A percentile compares a stretch with the other conserved stretches of the same genome.
Evolutionary conservation across 2,888 invertebrate species (phyloP).

Genomic region (Caenorhabditis virilis): DNA sequence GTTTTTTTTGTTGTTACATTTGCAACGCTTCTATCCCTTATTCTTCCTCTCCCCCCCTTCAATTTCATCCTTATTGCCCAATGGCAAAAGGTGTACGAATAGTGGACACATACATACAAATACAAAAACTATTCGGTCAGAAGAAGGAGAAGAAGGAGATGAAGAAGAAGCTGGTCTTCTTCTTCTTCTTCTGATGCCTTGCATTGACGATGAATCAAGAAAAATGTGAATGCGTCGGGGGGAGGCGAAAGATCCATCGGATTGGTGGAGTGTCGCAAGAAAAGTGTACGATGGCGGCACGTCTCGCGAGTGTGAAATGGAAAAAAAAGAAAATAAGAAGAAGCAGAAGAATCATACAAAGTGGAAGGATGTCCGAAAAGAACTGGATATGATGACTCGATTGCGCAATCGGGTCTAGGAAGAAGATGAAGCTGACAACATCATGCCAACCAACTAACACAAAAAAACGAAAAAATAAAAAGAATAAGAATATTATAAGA

Average conservation of each 20-base stretch:
- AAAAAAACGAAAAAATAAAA: constrained; percentile 21
- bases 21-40: not conserved
- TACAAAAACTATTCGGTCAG: not conserved
- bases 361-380: constrained; percentile 1
- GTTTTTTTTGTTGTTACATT: not conserved
- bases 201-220: too few relatives aligned
- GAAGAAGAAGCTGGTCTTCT: not conserved
- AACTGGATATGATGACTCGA: constrained; percentile 21
- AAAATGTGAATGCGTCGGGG: too few relatives aligned
- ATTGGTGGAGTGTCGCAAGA: too few relatives aligned
- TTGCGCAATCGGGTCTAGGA: constrained; percentile 26
- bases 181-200: not conserved
- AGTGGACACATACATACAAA: constrained; percentile 9
- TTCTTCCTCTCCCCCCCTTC: not conserved
- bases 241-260: too few relatives aligned
- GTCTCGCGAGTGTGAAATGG: not conserved
- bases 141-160: not conserved
- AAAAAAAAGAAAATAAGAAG: constrained; percentile 5
- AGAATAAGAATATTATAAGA: constrained; percentile 23
- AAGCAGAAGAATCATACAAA: not conserved
- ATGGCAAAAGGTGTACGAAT: not conserved
- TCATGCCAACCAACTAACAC: too few relatives aligned
- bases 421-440: constrained; percentile 10
- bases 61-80: not conserved
- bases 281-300: too few relatives aligned